Percentiles rank a stretch among this genome's conserved stretches.
phyloP scores from a whole-genome alignment of 1,140 invertebrate species.

The Tribolium madens region DNA sequence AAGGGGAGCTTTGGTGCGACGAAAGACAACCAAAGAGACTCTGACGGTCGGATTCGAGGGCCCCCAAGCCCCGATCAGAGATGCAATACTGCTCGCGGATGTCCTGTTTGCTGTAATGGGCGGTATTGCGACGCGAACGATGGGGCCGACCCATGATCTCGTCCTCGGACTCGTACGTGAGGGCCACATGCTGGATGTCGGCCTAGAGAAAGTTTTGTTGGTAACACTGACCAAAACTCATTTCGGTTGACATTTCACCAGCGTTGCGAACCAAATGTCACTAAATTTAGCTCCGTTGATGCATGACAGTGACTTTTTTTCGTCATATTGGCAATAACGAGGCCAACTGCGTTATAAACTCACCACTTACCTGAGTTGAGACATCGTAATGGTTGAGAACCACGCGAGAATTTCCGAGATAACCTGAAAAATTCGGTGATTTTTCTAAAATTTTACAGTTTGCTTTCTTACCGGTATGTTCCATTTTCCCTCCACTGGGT shows the following conservation, averaged over 20 bases:
- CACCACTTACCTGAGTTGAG: conserved; percentile 32
- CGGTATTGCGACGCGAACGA: conserved; percentile 63
- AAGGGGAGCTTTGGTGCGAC: conserved; percentile 75
- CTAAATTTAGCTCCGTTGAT: too few species aligned
- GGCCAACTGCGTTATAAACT: not conserved
- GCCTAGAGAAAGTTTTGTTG: conserved; percentile 65
- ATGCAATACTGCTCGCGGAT: conserved; percentile 93
- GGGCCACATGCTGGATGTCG: conserved; percentile 74
- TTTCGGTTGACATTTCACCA: not conserved
- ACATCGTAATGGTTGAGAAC: conserved; percentile 45
- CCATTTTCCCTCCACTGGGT: conserved; percentile 9
- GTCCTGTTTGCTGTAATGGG: conserved; percentile 88
- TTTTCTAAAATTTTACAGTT: not conserved
- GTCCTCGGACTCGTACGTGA: conserved; percentile 79
- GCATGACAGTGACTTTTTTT: not conserved
- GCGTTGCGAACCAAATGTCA: not conserved
- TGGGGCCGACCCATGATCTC: conserved; percentile 72
- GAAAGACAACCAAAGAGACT: conserved; percentile 81
- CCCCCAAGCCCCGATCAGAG: conserved; percentile 87
- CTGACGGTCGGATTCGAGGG: conserved; percentile 80
- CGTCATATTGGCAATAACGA: not conserved
- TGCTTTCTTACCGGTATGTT: conserved; percentile 16
- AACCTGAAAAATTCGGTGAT: conserved; percentile 8
- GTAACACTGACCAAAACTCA: not conserved
- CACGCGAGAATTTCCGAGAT: conserved; percentile 39